Evolutionary conservation across 2,113 vertebrate species (phyloP).

Genomic region (Gorsachius goisagi): DNA sequence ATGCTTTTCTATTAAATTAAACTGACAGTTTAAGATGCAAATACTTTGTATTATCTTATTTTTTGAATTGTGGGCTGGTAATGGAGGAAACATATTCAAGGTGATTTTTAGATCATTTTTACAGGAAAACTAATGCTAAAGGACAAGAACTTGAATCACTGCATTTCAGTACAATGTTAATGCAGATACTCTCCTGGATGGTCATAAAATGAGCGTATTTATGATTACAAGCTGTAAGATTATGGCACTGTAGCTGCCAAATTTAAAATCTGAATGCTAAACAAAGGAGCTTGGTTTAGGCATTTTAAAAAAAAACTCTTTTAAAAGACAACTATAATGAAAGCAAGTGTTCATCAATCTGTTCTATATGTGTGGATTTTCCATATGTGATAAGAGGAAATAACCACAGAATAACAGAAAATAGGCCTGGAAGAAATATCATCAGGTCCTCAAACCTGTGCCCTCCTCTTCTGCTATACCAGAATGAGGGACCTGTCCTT

Average conservation of each 20-base stretch:
- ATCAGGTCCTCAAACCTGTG: not conserved
- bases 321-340: not conserved
- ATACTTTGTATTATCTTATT: not conserved
- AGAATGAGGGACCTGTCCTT: not conserved
- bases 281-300: constrained; percentile 28
- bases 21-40: constrained; percentile 29
- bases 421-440: not conserved
- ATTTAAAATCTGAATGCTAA: constrained; percentile 59
- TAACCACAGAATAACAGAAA: not conserved
- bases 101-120: constrained; percentile 57
- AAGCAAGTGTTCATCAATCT: not conserved
- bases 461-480: not conserved
- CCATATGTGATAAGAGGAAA: not conserved
- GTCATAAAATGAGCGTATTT: constrained; percentile 40
- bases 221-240: constrained; percentile 26
- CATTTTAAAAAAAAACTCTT: constrained; percentile 3
- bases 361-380: not conserved
- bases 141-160: not conserved
- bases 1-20: constrained; percentile 45
- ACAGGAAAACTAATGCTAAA: constrained; percentile 29
- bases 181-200: not conserved
- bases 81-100: constrained; percentile 41
- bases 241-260: not conserved
- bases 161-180: constrained; percentile 57
- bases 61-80: constrained; percentile 26